Evolutionary conservation across 64 coral and sea anemone genomes (phyloP), one percentile per base, ranked within the genome.

Genomic region (Porites lutea): DNA sequence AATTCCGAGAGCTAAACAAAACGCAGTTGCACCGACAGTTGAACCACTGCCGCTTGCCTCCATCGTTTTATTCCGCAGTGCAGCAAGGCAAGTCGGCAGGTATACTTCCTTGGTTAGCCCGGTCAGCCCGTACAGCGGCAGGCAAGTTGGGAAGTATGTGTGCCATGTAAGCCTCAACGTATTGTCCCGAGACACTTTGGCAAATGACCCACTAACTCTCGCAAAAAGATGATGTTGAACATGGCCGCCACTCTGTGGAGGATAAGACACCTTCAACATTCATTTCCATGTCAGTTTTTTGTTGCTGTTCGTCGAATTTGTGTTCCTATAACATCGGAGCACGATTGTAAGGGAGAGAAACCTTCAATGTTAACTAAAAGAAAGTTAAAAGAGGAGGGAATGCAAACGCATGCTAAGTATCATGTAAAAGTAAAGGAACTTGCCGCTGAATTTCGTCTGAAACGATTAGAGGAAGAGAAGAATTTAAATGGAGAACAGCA

Each of bases 401-500:
- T 82, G 27, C 52, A 82, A 63, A 75, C 83, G 46, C 95, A 96
- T 65, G 78, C 81, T 7, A 46, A 71, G 45, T 96, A 93, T 82
- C 78, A 93, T 16, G 48, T 77, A 59, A 78, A 64, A 52, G 86
- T 89, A 52, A 93, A 89, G 14, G 53, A 74, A 16, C 72, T 96
- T 60, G 95, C 92, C 7, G 71, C 78, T 21, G 54, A 62, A 62
- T 96, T 93, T 89, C 90, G 86, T 49, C 60, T 80, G 59, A 91
- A 96, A 75, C 86, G 95, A 8, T 48, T 93, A 48, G 90, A 92
- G 23, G 47, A 93, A 78, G 92, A 60, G 52, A 88, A 54, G 65
- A 52, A 9, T 87, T 85, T 51, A 75, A 93, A 71, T 37, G 78
- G 72, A 22, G 91, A 96, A 51, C 86, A 93, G 91, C 95, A 89